Conservation (phyloP, 2,888 invertebrate genomes). For the Agrochola lota region DNA sequence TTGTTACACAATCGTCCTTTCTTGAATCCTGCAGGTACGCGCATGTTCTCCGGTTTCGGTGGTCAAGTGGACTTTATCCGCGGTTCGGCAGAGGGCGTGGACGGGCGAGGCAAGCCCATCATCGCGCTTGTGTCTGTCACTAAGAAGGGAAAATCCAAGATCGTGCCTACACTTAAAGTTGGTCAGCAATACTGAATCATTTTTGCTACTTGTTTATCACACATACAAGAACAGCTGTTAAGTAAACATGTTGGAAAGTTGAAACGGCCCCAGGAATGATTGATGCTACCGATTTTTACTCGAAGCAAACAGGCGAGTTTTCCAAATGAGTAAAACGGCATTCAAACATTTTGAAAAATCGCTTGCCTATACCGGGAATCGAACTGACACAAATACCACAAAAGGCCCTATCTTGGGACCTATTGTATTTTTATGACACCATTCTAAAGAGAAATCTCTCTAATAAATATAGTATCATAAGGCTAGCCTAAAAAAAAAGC, state of each 20-base stretch:
- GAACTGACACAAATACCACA: neutral
- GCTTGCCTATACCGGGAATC: neutral
- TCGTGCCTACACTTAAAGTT: conserved; percentile 94
- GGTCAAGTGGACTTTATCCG: conserved; percentile 98
- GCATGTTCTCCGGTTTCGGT: conserved; percentile 96
- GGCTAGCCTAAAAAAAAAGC: too few relatives aligned
- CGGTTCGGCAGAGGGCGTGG: conserved; percentile 95
- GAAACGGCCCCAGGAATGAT: neutral
- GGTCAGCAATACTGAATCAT: conserved; percentile 88
- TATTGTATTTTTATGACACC: too few relatives aligned
- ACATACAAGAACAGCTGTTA: neutral
- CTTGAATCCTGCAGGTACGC: conserved; percentile 82
- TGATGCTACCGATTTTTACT: neutral
- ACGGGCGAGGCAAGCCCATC: conserved; percentile 97
- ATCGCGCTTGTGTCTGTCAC: conserved; percentile 96
- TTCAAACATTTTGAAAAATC: neutral
- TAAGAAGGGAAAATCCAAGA: conserved; percentile 95
- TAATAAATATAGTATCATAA: too few relatives aligned
- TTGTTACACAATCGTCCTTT: neutral
- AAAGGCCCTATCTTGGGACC: neutral
- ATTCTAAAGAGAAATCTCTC: too few relatives aligned
- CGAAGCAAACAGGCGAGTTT: neutral
- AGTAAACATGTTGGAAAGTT: neutral
- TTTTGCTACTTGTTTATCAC: neutral
- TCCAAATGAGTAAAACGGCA: neutral